Evolutionary conservation across 2,888 invertebrate species (phyloP).

Genomic region (Apotomis turbidana): DNA sequence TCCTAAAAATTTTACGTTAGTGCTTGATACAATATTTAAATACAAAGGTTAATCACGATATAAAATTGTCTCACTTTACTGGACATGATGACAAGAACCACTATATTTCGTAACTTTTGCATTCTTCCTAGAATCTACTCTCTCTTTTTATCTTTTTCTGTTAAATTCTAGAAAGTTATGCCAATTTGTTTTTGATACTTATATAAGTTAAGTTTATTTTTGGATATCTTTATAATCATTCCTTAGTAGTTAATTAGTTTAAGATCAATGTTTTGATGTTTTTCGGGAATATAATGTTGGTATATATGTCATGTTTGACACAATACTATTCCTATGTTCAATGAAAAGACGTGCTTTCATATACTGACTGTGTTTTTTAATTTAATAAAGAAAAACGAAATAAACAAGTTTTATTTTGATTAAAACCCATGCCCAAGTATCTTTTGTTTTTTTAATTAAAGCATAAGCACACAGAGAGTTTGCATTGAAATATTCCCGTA

Average conservation of each 20-base stretch:
- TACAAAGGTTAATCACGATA: no score
- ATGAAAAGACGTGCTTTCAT: neutral
- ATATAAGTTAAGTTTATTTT: constrained; percentile 1
- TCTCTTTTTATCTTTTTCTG: neutral
- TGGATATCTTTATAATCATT: constrained; percentile 26
- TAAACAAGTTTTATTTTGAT: neutral
- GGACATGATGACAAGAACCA: no score
- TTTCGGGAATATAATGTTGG: no score
- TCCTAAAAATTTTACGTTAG: no score
- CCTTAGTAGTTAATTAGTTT: neutral
- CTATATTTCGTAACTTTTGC: no score
- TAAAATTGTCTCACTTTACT: no score
- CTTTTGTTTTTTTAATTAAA: no score
- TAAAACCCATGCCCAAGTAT: neutral
- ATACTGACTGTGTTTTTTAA: neutral
- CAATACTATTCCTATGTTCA: no score
- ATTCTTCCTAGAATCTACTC: neutral
- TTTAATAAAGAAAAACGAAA: neutral
- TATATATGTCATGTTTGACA: no score
- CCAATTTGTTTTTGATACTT: neutral
- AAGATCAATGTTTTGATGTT: neutral
- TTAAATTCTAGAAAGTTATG: neutral
- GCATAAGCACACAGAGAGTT: no score
- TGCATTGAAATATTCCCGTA: no score
- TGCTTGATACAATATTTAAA: no score